These are phyloP conservation scores for Mormyrus iriodes DNA, from an alignment of 2,113 vertebrate genomes.

Conservation along the genomic window DNA sequence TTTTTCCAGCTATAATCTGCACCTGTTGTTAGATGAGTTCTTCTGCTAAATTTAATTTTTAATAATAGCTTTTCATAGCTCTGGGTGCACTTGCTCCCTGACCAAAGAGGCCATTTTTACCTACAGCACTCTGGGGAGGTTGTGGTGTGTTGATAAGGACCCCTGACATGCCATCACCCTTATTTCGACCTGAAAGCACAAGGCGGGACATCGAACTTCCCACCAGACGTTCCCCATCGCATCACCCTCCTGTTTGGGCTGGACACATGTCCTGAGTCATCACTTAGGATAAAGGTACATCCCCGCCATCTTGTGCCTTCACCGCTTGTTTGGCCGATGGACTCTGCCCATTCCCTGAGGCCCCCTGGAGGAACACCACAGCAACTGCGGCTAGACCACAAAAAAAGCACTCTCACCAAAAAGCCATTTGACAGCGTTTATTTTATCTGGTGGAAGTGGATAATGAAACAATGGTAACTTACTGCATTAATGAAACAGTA, in stretches of 20 bases:
- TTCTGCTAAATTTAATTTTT: not conserved
- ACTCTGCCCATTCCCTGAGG: not conserved
- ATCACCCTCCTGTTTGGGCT: not conserved
- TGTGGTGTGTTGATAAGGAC: not conserved
- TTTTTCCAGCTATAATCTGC: not conserved
- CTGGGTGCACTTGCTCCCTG: not conserved
- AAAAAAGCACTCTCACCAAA: not conserved
- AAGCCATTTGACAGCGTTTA: conserved; percentile 7
- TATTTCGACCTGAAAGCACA: not conserved
- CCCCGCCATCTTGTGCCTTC: not conserved
- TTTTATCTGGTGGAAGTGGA: conserved; percentile 16
- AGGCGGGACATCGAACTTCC: not conserved
- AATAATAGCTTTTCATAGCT: not conserved
- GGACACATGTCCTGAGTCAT: not conserved
- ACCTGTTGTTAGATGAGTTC: not conserved
- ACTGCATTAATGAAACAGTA: not conserved
- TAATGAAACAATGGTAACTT: not conserved
- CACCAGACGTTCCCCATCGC: not conserved
- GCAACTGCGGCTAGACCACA: not conserved
- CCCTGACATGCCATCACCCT: not conserved
- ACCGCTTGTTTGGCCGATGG: not conserved
- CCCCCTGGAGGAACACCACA: not conserved
- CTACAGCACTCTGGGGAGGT: not conserved
- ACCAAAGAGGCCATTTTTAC: not conserved
- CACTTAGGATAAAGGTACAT: not conserved